Conservation (phyloP, 1,140 invertebrate species). For the Aphis craccivora region DNA sequence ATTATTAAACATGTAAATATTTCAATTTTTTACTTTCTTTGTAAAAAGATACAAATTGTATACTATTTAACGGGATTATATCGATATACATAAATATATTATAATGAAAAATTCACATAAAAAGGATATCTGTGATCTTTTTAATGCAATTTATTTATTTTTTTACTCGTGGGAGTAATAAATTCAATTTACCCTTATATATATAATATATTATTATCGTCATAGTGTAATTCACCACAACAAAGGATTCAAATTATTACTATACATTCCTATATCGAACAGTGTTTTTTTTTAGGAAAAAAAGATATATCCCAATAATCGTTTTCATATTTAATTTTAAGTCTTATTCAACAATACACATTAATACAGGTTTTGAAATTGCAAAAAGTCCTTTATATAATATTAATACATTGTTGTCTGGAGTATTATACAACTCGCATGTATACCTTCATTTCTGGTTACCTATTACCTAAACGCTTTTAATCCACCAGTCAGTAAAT, state of each 20-base stretch:
- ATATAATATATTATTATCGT: slow-evolving; percentile 15
- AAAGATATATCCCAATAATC: background rate
- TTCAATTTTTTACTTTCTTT: background rate
- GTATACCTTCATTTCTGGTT: background rate
- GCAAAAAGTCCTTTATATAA: background rate
- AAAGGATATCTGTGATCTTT: slow-evolving; percentile 3
- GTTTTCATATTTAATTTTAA: background rate
- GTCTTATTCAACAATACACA: background rate
- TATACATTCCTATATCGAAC: background rate
- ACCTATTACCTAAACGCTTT: background rate
- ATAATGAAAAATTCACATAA: background rate
- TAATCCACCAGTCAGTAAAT: background rate
- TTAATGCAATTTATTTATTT: slow-evolving; percentile 22
- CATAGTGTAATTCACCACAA: slow-evolving; percentile 15
- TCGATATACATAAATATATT: background rate
- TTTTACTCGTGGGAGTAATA: background rate
- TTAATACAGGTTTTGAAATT: background rate
- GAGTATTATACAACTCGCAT: background rate
- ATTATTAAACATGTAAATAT: background rate
- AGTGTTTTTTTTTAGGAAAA: background rate
- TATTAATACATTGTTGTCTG: background rate
- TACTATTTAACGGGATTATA: background rate
- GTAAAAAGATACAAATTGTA: background rate
- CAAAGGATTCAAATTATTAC: background rate
- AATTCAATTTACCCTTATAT: background rate